Evolutionary conservation across 2,888 invertebrate genomes (phyloP).

Genomic region (Phengaris arion): DNA sequence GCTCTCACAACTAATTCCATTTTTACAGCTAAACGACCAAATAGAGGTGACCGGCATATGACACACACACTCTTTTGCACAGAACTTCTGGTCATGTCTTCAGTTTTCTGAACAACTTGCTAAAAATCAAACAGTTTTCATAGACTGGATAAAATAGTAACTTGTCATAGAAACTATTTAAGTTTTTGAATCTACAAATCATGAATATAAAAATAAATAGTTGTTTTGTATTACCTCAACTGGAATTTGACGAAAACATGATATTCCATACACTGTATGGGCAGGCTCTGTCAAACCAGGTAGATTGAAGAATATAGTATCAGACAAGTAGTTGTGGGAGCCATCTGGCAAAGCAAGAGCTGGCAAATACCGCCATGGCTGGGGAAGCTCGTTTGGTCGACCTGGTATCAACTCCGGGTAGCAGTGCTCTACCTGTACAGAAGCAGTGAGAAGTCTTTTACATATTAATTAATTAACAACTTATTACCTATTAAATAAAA

Average conservation of each 20-base stretch:
- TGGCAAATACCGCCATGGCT: constrained; percentile 97
- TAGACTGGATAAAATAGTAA: background rate
- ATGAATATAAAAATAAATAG: too few relatives aligned
- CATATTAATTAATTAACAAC: too few relatives aligned
- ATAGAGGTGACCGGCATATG: constrained; percentile 92
- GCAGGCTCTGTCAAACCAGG: constrained; percentile 92
- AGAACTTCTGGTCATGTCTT: constrained; percentile 97
- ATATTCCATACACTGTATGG: constrained; percentile 95
- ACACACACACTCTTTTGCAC: constrained; percentile 99
- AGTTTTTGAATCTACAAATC: too few relatives aligned
- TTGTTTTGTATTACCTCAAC: constrained; percentile 83
- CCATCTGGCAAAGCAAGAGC: constrained; percentile 98
- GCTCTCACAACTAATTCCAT: constrained; percentile 97
- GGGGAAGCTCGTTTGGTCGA: constrained; percentile 89
- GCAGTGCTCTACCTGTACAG: constrained; percentile 89
- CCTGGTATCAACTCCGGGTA: constrained; percentile 92
- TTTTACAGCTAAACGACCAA: constrained; percentile 96
- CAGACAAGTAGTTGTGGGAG: constrained; percentile 96
- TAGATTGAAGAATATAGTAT: constrained; percentile 97
- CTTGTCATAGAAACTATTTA: background rate
- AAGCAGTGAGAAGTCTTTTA: background rate
- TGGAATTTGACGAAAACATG: constrained; percentile 98
- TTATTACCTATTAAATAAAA: background rate
- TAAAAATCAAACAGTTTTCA: constrained; percentile 55
- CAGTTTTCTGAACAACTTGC: constrained; percentile 94